Evolutionary conservation across 1,140 invertebrate species (phyloP), one percentile per base, ranked within the genome.

Genomic region (Archivesica marissinica): DNA sequence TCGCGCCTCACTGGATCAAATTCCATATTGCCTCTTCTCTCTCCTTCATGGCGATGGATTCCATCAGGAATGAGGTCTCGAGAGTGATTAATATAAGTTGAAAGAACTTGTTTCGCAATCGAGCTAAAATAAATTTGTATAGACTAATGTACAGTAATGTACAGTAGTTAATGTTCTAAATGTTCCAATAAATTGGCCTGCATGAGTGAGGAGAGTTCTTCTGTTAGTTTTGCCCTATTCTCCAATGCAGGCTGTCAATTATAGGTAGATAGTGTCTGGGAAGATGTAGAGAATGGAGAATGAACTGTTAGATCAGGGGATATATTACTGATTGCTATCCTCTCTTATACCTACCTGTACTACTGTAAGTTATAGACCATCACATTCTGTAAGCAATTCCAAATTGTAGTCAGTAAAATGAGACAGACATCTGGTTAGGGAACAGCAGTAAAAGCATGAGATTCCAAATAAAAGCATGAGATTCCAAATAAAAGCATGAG

Each of bases 271-370:
- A 25, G 38, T 35, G 59, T 64, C 59, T 64, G 23, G 30, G 20
- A 64, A 33, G 33, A 30, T 33, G 59, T 64, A 33, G 38, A 35
- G 23, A 64, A 64, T 64, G 59, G 59, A 64, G 38, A 64, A 33
- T 64, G 38, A 64, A 64, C 59, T 64, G 59, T 64, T 64, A 64
- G 38, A 64, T 64, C 38, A 30, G 30, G 38, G 38, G 59, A 64
- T 64, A 35, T 64, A 64, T 64, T 64, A 64, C 59, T 64, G 59
- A 64, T 64, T 59, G 33, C 54, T 59, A 20, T 15, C 59, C 38
- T 1, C 54, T 17, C 59, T n/a, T 25, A 35, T 33, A 64, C 59
- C 59, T 64, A n/a, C 15, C 38, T 13, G n/a, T 35, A 2, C 38
- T 59, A 11, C 59, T 64, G 59, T 64, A 64, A 64, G 20, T 9